Conservation (phyloP, 2,797 vertebrate species). For the Clarias platycephalus region DNA sequence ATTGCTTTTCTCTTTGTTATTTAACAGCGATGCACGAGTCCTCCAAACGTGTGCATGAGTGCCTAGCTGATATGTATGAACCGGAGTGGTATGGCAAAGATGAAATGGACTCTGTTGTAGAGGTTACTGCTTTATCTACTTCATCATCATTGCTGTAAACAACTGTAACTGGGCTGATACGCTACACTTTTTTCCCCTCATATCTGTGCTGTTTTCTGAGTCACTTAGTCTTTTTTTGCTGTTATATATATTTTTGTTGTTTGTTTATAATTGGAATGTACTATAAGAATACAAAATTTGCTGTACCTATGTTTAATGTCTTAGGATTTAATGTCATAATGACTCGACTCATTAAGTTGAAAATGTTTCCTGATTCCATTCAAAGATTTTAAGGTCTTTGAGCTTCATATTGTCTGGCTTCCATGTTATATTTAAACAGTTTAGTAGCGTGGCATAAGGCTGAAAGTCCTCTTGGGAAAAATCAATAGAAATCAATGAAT, state of each 20-base stretch:
- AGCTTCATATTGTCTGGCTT: neutral
- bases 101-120: conserved; percentile 86
- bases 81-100: conserved; percentile 91
- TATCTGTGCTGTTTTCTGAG: neutral
- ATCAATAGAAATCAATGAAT: conserved; percentile 8
- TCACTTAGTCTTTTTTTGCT: conserved; percentile 18
- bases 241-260: neutral
- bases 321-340: neutral
- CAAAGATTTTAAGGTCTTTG: neutral
- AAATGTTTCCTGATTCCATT: neutral
- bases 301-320: neutral
- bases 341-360: neutral
- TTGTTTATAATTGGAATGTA: conserved; percentile 36
- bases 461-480: neutral
- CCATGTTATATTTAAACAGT: neutral
- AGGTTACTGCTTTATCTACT: conserved; percentile 74
- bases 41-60: conserved; percentile 89
- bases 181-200: neutral
- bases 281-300: conserved; percentile 11
- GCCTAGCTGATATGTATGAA: conserved; percentile 95
- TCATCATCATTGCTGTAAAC: neutral
- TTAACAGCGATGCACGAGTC: conserved; percentile 93
- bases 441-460: neutral
- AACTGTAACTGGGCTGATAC: neutral
- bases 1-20: conserved; percentile 16